Percentiles rank a stretch among this genome's conserved stretches.
Conservation (phyloP, 2,888 invertebrate species). For the Phengaris alcon region DNA sequence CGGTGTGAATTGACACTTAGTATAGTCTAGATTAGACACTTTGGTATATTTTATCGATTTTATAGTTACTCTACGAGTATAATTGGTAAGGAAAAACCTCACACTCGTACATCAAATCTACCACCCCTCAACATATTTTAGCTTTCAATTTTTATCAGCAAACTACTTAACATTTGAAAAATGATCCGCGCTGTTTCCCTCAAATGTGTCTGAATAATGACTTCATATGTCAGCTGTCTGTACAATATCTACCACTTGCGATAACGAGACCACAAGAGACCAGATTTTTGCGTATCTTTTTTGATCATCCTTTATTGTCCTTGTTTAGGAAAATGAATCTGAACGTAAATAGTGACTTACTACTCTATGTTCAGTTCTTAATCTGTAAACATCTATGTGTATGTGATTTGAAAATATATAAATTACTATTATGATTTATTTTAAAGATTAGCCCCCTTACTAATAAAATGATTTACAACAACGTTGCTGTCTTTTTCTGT, state of each 20-base stretch:
- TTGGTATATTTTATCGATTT: not conserved
- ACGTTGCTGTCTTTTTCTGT: no score
- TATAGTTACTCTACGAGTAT: not conserved
- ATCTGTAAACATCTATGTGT: no score
- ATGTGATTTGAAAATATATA: no score
- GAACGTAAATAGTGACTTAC: no score
- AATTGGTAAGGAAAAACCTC: not conserved
- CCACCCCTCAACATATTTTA: not conserved
- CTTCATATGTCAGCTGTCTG: constrained; percentile 15
- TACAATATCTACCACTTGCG: not conserved
- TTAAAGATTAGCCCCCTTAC: no score
- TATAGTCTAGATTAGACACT: no score
- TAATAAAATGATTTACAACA: no score
- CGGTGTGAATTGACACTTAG: no score
- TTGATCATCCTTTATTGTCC: not conserved
- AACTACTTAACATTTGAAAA: not conserved
- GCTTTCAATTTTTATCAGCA: not conserved
- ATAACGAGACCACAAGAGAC: constrained; percentile 21
- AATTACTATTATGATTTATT: no score
- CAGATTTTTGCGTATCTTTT: not conserved
- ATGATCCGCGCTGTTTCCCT: not conserved
- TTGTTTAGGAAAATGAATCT: not conserved
- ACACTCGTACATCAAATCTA: not conserved
- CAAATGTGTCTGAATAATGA: not conserved
- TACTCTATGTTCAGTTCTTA: no score